These are phyloP conservation scores for Bubalus kerabau DNA, from an alignment of 2,113 vertebrate genomes.

Conservation along the genomic window DNA sequence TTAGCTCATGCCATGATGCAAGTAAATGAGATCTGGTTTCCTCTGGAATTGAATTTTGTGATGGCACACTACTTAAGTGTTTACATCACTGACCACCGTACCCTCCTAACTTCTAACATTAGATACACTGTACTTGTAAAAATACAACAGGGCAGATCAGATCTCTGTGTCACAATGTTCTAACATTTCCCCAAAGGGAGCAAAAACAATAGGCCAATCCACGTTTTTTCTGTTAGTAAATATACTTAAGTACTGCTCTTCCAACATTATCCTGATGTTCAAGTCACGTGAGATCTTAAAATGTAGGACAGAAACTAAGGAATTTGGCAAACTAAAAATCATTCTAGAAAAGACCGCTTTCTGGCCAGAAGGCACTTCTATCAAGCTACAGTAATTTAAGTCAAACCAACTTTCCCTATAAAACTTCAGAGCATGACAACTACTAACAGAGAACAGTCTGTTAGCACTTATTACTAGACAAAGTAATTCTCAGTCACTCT, in stretches of 20 bases:
- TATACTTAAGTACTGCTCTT: neutral
- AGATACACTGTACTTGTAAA: conserved; percentile 20
- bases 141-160: neutral
- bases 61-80: conserved; percentile 2
- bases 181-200: neutral
- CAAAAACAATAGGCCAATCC: neutral
- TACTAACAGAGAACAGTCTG: neutral
- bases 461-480: neutral
- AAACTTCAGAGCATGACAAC: conserved; percentile 28
- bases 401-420: neutral
- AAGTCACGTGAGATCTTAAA: conserved; percentile 18
- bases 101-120: conserved; percentile 35
- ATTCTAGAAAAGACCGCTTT: conserved; percentile 37
- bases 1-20: neutral
- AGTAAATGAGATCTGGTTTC: conserved; percentile 23
- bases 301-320: neutral
- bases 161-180: neutral
- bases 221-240: conserved; percentile 11
- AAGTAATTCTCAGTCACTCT: conserved; percentile 12
- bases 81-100: neutral
- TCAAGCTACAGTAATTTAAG: conserved; percentile 29
- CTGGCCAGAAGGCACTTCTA: conserved; percentile 22
- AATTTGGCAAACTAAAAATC: conserved; percentile 25
- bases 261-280: neutral
- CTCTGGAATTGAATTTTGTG: conserved; percentile 9